These are phyloP conservation scores for Antechinus flavipes DNA, from an alignment of 2,113 vertebrate genomes.

Conservation along the genomic window DNA sequence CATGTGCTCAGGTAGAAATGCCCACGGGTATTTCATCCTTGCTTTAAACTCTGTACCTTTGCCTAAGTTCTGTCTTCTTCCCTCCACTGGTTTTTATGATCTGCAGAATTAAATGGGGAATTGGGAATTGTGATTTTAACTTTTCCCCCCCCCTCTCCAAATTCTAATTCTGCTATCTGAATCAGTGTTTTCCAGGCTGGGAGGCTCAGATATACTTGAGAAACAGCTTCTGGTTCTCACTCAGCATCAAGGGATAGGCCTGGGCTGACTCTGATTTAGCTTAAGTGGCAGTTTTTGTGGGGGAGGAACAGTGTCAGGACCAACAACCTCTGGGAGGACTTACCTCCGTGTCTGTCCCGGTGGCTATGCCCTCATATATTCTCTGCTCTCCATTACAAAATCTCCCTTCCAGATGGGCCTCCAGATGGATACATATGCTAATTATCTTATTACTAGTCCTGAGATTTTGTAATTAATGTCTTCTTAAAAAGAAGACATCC, in stretches of 20 bases:
- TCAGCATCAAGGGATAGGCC: not conserved
- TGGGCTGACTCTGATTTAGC: not conserved
- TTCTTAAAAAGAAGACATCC: not conserved
- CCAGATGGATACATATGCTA: not conserved
- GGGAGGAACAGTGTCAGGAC: not conserved
- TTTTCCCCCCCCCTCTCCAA: not conserved
- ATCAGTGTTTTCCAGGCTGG: not conserved
- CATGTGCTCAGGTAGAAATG: not conserved
- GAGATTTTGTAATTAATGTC: not conserved
- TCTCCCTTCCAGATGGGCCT: not conserved
- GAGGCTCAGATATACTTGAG: not conserved
- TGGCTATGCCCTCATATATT: not conserved
- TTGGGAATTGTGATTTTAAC: slow-evolving; percentile 12
- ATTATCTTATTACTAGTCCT: not conserved
- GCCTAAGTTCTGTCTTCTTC: not conserved
- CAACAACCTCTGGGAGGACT: not conserved
- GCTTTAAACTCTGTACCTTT: not conserved
- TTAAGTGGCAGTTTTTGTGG: not conserved
- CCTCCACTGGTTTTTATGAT: not conserved
- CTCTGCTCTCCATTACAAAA: not conserved
- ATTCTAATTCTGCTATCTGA: not conserved
- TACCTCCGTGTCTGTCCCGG: not conserved
- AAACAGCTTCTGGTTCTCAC: not conserved
- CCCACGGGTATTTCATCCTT: not conserved
- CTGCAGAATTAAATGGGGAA: slow-evolving; percentile 18